Base-by-base conservation (phyloP, 2,113 vertebrate species). In the Elephantulus edwardii region DNA sequence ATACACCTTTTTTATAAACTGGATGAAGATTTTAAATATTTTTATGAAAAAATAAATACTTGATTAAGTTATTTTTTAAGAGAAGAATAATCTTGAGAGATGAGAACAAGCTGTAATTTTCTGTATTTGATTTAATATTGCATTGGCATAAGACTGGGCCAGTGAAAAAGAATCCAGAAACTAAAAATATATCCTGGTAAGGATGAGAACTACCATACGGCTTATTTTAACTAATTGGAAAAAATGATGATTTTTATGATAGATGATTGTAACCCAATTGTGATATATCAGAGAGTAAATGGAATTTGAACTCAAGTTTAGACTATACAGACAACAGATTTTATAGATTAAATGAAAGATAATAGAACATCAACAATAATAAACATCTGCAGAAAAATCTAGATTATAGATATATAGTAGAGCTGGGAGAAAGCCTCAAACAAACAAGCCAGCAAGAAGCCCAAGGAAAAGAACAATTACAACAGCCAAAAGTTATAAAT, bases 221-320 rank as follows among this genome's bases (percentile, higher is more conserved):
- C 66, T 66, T 84, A 92, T 93, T 93, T 95, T 96, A 90, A 72
- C 70, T 94, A 20, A 86, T 28, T 81, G 82, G 81, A 38, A 92
- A n/a, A 90, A 94, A 70, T 83, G 52, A 60, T 56, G n/a, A 1
- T 62, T 89, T 88, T 91, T 90, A 33, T 26, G 83, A 77, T 71
- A 94, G 82, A 72, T 83, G 72, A 58, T 93, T 28, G 66, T 91
- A 86, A 35, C 24, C 56, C 76, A 88, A 48, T 35, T 86, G 71
- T 50, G 91, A 89, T 52, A 56, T 71, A 74, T 83, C 56, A 85
- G 54, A 70, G 91, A 94, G 71, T 76, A 79, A 92, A 92, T 85
- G 76, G 71, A 80, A 77, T 83, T 62, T 44, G 66, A 78, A 62
- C 6, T 46, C 3, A 56, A 44, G 20, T n/a, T 91, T 86, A 85